phyloP scores from a whole-genome alignment of 2,797 vertebrate species.

The Lepus townsendii region DNA sequence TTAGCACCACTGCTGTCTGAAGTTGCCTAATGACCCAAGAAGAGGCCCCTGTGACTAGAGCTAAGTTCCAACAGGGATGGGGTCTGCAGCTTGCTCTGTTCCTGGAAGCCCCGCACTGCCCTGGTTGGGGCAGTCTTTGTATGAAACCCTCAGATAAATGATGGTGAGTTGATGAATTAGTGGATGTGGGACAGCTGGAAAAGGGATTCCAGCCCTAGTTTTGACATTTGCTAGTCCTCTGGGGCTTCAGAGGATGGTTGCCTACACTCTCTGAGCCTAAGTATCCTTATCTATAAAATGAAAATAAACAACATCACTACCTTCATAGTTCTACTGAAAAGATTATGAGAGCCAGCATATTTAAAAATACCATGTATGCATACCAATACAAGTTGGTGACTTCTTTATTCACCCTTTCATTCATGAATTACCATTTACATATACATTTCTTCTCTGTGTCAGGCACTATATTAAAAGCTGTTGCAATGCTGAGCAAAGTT shows the following conservation, averaged over 20 bases:
- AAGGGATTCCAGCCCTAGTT: not conserved
- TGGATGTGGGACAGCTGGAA: not conserved
- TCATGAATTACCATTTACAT: not conserved
- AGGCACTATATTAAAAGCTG: not conserved
- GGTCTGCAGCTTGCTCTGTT: not conserved
- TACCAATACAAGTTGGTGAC: not conserved
- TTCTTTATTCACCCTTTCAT: not conserved
- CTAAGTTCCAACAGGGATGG: not conserved
- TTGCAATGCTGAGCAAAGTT: not conserved
- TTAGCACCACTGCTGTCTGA: slow-evolving; percentile 20
- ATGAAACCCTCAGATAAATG: not conserved
- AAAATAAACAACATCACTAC: not conserved
- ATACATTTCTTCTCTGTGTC: not conserved
- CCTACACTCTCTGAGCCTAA: not conserved
- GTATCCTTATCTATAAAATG: slow-evolving; percentile 27
- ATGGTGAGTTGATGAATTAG: not conserved
- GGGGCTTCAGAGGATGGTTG: not conserved
- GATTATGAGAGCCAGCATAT: not conserved
- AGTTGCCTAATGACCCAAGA: slow-evolving; percentile 63
- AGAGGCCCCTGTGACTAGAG: not conserved
- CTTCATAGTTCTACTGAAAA: not conserved
- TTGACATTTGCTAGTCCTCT: not conserved
- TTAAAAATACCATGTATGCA: not conserved
- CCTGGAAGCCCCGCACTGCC: not conserved
- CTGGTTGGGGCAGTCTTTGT: not conserved